Base-by-base conservation (phyloP, 2,888 invertebrate genomes). In the Geotrupes spiniger region DNA sequence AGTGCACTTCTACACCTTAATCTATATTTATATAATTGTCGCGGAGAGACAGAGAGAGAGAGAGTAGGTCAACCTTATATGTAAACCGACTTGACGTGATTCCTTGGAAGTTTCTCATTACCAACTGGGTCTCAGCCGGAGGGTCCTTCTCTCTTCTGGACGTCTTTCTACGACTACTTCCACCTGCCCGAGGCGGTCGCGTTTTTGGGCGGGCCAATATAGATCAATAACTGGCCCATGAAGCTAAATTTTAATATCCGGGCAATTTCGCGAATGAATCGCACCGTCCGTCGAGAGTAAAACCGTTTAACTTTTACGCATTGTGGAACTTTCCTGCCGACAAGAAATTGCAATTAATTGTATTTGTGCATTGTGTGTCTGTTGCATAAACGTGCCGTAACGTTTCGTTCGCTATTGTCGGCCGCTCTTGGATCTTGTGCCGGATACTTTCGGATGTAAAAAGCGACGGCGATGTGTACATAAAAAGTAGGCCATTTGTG, bases 121-220 rank as follows among this genome's bases (percentile, higher is more conserved):
- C 51, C 64, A 66, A 66, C 64, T 65, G 63, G 64, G 49, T 56
- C 63, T 62, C 37, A 48, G 63, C 64, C 65, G 38, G 52, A 54
- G 63, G 66, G 57, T 46, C 51, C 48, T 63, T 64, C 61, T 64
- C 63, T 64, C 63, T 62, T 61, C 57, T 59, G 52, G 54, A 38
- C 54, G 52, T 52, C 49, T 52, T 50, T 56, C 49, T 51, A 36
- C 51, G 49, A 46, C 49, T 49, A 52, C 52, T 53, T 53, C 51
- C 46, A 53, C 46, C 50, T 31, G 52, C 59, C 53, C 15, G 29
- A 51, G 58, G 60, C 60, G 37, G 31, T 33, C 53, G 53, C 52
- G 55, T 58, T 59, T 60, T 57, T 56, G 47, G 47, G 56, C 54
- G 52, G 51, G 49, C 49, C 49, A 56, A 56, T 57, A 50, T 40